phyloP scores from a whole-genome alignment of 53 echinoderm and acorn worm genomes.

The Crossaster papposus region DNA sequence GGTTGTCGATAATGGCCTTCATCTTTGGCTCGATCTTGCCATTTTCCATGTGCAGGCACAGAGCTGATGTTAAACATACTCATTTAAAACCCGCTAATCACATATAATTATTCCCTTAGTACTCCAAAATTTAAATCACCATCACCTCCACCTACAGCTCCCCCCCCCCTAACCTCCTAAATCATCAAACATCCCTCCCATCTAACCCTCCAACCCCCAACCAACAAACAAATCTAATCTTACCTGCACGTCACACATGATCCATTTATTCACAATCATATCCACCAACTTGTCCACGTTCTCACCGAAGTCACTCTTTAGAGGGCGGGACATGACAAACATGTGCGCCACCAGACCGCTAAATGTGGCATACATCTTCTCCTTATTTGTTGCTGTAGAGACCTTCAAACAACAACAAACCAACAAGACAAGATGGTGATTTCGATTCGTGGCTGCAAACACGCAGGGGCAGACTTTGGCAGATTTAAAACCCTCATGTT shows the following conservation, averaged over 20 bases:
- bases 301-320: slow-evolving; percentile 12
- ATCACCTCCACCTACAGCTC: no score
- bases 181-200: neutral
- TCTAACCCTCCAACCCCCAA: neutral
- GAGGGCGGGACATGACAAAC: slow-evolving; percentile 29
- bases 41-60: no score
- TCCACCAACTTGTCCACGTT: slow-evolving; percentile 23
- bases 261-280: slow-evolving; percentile 50
- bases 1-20: no score
- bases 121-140: no score
- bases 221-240: neutral
- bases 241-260: slow-evolving; percentile 52
- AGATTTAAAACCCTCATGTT: no score
- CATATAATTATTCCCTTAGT: no score
- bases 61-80: no score
- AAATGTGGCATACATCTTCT: slow-evolving; percentile 49
- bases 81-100: no score
- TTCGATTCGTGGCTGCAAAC: neutral
- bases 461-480: no score
- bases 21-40: no score
- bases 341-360: slow-evolving; percentile 23
- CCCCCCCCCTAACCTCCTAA: no score
- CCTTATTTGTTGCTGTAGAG: slow-evolving; percentile 61
- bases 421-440: neutral
- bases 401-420: slow-evolving; percentile 33